A percentile compares a stretch with the other conserved stretches of the same genome.
These are phyloP conservation scores for Trematocara variabile DNA, from an alignment of 2,113 vertebrate genomes.

Conservation along the genomic window DNA sequence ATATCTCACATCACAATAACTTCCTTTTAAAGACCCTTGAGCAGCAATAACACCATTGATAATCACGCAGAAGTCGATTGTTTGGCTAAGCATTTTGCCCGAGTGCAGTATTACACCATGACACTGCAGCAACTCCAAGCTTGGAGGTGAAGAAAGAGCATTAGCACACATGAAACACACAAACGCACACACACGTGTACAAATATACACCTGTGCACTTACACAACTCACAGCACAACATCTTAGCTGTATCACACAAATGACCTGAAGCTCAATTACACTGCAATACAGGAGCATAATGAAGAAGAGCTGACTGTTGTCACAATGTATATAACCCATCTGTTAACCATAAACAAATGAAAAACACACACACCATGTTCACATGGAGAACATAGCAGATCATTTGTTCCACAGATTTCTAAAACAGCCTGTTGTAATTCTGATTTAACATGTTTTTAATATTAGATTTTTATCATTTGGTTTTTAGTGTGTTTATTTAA, in stretches of 20 bases:
- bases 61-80: neutral
- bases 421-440: neutral
- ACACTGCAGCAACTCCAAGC: constrained; percentile 29
- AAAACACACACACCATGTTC: neutral
- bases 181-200: neutral
- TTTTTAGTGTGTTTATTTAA: neutral
- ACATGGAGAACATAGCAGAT: neutral
- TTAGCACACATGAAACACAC: neutral
- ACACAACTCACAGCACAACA: neutral
- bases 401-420: neutral
- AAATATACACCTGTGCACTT: neutral
- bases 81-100: constrained; percentile 4
- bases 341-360: neutral
- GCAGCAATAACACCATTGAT: neutral
- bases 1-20: constrained; percentile 3
- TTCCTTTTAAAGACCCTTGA: constrained; percentile 1
- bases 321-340: neutral
- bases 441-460: neutral
- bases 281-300: neutral
- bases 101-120: neutral
- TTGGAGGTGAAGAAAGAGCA: neutral
- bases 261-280: neutral
- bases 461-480: neutral
- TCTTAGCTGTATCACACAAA: neutral
- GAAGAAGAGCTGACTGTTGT: neutral